Base-by-base conservation (phyloP, 2,888 invertebrate genomes). In the Sminthurinus aureus region DNA sequence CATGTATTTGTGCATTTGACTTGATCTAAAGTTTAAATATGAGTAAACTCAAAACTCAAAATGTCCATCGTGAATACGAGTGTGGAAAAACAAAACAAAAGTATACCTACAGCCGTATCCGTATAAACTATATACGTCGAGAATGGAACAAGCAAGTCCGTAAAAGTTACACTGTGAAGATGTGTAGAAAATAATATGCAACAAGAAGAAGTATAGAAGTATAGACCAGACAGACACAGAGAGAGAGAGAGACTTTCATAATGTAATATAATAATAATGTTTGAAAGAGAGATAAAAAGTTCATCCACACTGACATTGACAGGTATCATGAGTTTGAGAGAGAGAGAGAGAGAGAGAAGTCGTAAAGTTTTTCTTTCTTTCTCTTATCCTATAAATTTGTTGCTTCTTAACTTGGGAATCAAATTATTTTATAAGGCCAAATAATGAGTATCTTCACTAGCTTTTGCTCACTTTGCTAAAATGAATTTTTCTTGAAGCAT, bases 241-340 rank as follows among this genome's bases (percentile, higher is more conserved):
- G 13, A 71, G 8, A 20, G 13, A 71, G 15, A 71, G 13, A 71
- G 13, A 22, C 24, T 9, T 24, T 69, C n/a, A 22, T 22, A 69
- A 69, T n/a, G 71, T 24, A 15, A 13, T 24, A 22, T 71, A 22
- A 71, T 24, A 71, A 71, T 13, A 71, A 22, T 20, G 20, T n/a
- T n/a, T 20, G 67, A 22, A 24, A 26, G 71, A 71, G 71, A 71
- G 71, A 71, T 71, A 71, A 71, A 71, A 71, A 71, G 71, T 71
- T 71, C 71, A 71, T 24, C 71, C 71, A 71, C 71, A 71, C 71
- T 20, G 71, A 71, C 71, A 71, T 24, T 24, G 24, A 71, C 20
- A 71, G 22, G n/a, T 22, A 71, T 22, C 67, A 67, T 11, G 20
- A n/a, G 20, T 18, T 67, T 11, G 24, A 20, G 67, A 69, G 67